Conservation (phyloP, 2,797 vertebrate species). For the Tokudaia muenninki region DNA sequence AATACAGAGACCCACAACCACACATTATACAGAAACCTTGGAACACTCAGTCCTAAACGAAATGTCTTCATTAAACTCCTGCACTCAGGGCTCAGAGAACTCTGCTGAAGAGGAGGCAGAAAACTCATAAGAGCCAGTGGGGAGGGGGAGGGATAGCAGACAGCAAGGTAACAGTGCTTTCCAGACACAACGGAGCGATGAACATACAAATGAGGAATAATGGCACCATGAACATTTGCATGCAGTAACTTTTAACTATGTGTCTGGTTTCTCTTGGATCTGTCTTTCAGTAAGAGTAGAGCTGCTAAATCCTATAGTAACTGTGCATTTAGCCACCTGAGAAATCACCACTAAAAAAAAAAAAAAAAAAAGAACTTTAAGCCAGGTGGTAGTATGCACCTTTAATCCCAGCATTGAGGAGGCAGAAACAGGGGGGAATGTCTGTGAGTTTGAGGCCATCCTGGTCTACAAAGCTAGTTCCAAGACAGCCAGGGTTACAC, state of each 20-base stretch:
- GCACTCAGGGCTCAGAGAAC: background rate
- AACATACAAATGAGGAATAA: background rate
- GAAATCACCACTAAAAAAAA: background rate
- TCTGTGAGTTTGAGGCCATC: background rate
- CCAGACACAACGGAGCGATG: background rate
- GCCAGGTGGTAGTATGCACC: no score
- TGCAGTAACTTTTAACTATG: background rate
- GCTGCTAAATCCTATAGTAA: background rate
- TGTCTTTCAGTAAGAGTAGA: background rate
- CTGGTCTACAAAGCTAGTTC: background rate
- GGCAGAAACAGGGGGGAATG: background rate
- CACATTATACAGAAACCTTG: background rate
- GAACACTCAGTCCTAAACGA: background rate
- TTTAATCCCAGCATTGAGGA: background rate
- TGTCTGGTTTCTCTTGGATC: slow-evolving; percentile 36
- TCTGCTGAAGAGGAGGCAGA: background rate
- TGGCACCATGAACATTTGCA: slow-evolving; percentile 1
- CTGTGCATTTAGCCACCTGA: background rate
- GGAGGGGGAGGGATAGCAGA: background rate
- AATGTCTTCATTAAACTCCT: background rate
- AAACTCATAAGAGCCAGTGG: background rate
- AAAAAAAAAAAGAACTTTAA: no score
- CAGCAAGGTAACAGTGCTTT: background rate
- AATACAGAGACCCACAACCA: background rate
- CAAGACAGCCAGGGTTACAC: background rate